Percentiles rank a stretch among this genome's conserved stretches.
These are phyloP conservation scores for Malacoraja senta DNA, from an alignment of 2,797 vertebrate species.

Conservation along the genomic window DNA sequence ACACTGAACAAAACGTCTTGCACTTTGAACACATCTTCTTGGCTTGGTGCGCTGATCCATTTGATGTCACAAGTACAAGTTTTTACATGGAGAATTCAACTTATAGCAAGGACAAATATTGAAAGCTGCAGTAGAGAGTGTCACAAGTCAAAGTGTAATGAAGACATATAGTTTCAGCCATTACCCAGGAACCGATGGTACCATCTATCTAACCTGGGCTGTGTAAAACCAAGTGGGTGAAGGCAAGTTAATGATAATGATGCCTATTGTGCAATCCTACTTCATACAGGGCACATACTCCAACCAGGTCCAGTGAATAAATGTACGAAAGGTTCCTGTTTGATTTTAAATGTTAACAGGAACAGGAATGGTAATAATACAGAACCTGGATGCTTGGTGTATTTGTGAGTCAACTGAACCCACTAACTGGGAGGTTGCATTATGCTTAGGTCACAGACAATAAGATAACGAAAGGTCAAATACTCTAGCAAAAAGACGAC, in stretches of 20 bases:
- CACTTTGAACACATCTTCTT: background rate
- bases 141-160: background rate
- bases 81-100: background rate
- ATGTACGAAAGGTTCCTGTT: background rate
- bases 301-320: background rate
- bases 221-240: background rate
- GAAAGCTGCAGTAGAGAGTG: background rate
- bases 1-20: constrained; percentile 23
- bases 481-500: background rate
- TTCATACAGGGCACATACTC: background rate
- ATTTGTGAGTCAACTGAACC: background rate
- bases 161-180: background rate
- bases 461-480: background rate
- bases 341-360: background rate
- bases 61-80: background rate
- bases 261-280: background rate
- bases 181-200: background rate
- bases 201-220: background rate
- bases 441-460: background rate
- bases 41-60: background rate
- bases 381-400: background rate
- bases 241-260: background rate
- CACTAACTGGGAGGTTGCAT: background rate
- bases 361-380: background rate
- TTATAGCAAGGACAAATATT: background rate